Evolutionary conservation across 2,797 vertebrate species (phyloP), one percentile per base, ranked within the genome.

Genomic region (Fringilla coelebs): DNA sequence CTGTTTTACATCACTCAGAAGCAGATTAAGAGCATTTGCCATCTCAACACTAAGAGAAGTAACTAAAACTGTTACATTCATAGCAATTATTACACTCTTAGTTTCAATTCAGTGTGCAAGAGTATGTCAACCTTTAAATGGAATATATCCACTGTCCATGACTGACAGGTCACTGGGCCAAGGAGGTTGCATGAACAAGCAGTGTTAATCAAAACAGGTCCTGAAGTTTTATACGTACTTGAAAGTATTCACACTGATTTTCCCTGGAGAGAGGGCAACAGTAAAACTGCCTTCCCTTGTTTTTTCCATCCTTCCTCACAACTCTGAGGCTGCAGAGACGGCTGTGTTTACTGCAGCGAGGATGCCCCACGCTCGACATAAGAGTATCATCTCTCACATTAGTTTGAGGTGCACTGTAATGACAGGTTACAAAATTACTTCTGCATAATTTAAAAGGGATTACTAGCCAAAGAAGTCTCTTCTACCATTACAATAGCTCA

Each of bases 251-350:
- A 63, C 99, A 99, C 14, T 90, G 98, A 20, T 93, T 96, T 93
- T 98, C 98, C 77, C 96, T 95, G 77, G 98, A 98, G 49, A 99
- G 97, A 38, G 99, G 97, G 96, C 99, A 99, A 79, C 95, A 84
- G 51, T 99, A 99, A 96, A 99, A 99, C 76, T 96, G 98, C 24
- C 99, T 98, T 94, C 99, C 99, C 86, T 98, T 99, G 97, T 99
- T 99, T 65, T 98, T 98, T 15, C 99, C 99, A 1, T 98, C 98
- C 94, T 99, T 99, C 94, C 96, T 98, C 88, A 99, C 99, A 77
- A 98, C 96, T 71, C 98, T 97, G 91, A 99, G 98, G 92, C 96
- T 87, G 55, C 98, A 98, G 66, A 97, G 97, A 6, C 95, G 97
- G 15, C 71, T 61, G 66, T 99, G 99, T 88, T 98, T 97, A 61